phyloP scores from a whole-genome alignment of 2,113 vertebrate species.

The Chaetura pelagica region DNA sequence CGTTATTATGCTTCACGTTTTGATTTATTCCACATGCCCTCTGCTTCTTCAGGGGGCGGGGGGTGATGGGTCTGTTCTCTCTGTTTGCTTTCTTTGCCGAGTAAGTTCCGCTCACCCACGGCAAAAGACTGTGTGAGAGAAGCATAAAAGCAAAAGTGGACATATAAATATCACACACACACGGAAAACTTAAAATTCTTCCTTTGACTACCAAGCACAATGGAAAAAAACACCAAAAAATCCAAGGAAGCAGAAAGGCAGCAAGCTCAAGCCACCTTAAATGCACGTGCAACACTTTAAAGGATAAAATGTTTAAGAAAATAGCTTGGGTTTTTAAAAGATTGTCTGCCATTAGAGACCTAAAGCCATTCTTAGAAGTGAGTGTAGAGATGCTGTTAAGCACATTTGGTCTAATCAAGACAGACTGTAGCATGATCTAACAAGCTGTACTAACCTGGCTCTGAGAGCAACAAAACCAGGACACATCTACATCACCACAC shows the following conservation, averaged over 20 bases:
- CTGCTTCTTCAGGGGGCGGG: slow-evolving; percentile 58
- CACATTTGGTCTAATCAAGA: neutral
- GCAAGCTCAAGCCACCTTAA: neutral
- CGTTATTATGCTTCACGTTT: slow-evolving; percentile 44
- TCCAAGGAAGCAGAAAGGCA: neutral
- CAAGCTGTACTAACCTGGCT: neutral
- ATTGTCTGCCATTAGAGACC: neutral
- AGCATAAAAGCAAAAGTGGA: neutral
- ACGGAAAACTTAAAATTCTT: neutral
- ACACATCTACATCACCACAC: rapidly evolving
- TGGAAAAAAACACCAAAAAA: neutral
- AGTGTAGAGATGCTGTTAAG: neutral
- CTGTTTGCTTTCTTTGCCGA: slow-evolving; percentile 74
- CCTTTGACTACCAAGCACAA: neutral
- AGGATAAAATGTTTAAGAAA: slow-evolving; percentile 13
- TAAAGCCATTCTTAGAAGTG: neutral
- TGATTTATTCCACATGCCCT: slow-evolving; percentile 80
- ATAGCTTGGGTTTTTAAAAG: neutral
- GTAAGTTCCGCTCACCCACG: neutral
- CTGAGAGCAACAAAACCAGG: neutral
- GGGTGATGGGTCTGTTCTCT: slow-evolving; percentile 37
- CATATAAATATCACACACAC: neutral
- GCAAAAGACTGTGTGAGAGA: neutral
- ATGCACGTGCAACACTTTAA: neutral
- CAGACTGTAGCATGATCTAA: neutral